A percentile compares a stretch with the other conserved stretches of the same genome.
These are phyloP conservation scores for Orthonyx spaldingii DNA, from an alignment of 2,113 vertebrate genomes.

Conservation along the genomic window DNA sequence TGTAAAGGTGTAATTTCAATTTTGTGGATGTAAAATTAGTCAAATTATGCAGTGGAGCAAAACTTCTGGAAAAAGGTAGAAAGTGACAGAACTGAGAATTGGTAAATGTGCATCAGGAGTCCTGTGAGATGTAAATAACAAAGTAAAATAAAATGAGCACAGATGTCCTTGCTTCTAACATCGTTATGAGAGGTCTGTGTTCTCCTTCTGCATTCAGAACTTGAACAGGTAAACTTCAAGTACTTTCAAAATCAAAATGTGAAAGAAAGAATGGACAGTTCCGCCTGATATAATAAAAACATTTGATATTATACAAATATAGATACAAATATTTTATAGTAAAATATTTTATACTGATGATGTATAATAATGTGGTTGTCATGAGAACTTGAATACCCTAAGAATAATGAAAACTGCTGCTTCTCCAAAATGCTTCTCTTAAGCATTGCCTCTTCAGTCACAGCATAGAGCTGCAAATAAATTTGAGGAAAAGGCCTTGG, in stretches of 20 bases:
- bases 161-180: not conserved
- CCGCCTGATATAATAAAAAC: not conserved
- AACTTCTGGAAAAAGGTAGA: not conserved
- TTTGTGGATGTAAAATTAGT: not conserved
- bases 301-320: not conserved
- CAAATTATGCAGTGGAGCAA: not conserved
- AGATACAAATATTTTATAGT: not conserved
- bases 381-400: not conserved
- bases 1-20: not conserved
- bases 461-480: not conserved
- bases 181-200: not conserved
- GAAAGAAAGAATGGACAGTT: not conserved
- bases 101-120: not conserved
- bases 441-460: not conserved
- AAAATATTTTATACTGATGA: not conserved
- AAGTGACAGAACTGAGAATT: not conserved
- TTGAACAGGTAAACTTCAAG: not conserved
- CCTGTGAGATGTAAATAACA: not conserved
- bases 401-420: not conserved
- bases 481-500: not conserved
- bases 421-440: not conserved
- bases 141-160: not conserved
- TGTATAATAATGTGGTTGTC: not conserved
- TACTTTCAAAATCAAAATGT: not conserved
- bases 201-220: not conserved